Conservation (phyloP, 2,113 vertebrate genomes). For the Dendropsophus ebraccatus region DNA sequence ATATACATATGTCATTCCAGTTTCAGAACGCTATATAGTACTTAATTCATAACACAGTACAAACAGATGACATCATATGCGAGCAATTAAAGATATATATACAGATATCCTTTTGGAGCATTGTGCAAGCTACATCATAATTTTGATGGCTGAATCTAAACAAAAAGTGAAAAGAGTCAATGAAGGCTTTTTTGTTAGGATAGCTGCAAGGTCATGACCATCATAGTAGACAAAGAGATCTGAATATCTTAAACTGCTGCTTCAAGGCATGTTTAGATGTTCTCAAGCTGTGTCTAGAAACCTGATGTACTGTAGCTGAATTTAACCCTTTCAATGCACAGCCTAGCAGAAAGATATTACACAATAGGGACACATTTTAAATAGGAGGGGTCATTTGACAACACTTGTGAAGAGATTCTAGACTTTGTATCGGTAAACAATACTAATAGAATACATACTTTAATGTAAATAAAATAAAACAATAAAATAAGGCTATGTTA, state of each 20-base stretch:
- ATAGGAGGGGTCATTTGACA: too few relatives aligned
- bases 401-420: too few relatives aligned
- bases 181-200: constrained; percentile 18
- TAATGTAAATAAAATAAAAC: background rate
- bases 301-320: constrained; percentile 12
- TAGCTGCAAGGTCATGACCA: constrained; percentile 23
- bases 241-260: constrained; percentile 27
- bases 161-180: constrained; percentile 13
- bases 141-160: background rate
- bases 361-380: background rate
- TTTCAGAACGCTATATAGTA: background rate
- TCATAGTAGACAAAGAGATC: constrained; percentile 19
- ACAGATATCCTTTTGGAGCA: background rate
- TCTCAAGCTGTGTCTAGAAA: background rate
- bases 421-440: too few relatives aligned
- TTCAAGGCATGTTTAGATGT: constrained; percentile 9
- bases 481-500: background rate
- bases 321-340: background rate
- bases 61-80: background rate
- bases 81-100: background rate
- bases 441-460: background rate
- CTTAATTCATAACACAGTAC: background rate
- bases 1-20: background rate
- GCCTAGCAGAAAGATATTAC: background rate
- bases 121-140: background rate